Conservation (phyloP, 2,797 vertebrate genomes). For the Brachymystax lenok region DNA sequence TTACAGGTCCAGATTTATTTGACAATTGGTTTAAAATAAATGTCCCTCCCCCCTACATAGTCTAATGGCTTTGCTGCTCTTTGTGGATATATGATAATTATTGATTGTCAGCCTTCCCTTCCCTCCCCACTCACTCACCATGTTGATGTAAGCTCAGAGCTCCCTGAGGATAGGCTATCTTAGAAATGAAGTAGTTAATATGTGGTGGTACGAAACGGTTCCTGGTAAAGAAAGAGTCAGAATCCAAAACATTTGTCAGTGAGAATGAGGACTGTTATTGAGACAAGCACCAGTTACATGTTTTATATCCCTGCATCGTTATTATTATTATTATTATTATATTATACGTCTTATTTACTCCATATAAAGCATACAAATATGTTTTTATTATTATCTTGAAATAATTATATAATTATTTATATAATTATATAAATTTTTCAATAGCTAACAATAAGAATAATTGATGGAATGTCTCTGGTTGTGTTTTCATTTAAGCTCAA, state of each 20-base stretch:
- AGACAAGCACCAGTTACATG: slow-evolving; percentile 76
- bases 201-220: slow-evolving; percentile 42
- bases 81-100: slow-evolving; percentile 85
- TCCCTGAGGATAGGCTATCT: slow-evolving; percentile 74
- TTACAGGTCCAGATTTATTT: slow-evolving; percentile 57
- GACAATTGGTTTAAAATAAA: slow-evolving; percentile 52
- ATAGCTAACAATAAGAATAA: slow-evolving; percentile 70
- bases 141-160: slow-evolving; percentile 69
- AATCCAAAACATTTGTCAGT: slow-evolving; percentile 71
- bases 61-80: slow-evolving; percentile 70
- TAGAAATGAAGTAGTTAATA: slow-evolving; percentile 76
- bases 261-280: slow-evolving; percentile 70
- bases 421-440: no score
- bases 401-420: no score
- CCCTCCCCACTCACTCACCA: slow-evolving; percentile 70
- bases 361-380: slow-evolving; percentile 58
- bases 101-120: slow-evolving; percentile 73
- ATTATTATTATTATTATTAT: slow-evolving; percentile 13
- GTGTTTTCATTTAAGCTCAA: slow-evolving; percentile 62
- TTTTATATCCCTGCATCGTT: slow-evolving; percentile 32
- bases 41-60: slow-evolving; percentile 44
- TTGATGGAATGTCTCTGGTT: slow-evolving; percentile 78
- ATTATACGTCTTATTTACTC: slow-evolving; percentile 7
- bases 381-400: slow-evolving; percentile 29
- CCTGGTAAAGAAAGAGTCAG: slow-evolving; percentile 63